Base-by-base conservation (phyloP, 2,113 vertebrate genomes). In the Baryphthengus martii region DNA sequence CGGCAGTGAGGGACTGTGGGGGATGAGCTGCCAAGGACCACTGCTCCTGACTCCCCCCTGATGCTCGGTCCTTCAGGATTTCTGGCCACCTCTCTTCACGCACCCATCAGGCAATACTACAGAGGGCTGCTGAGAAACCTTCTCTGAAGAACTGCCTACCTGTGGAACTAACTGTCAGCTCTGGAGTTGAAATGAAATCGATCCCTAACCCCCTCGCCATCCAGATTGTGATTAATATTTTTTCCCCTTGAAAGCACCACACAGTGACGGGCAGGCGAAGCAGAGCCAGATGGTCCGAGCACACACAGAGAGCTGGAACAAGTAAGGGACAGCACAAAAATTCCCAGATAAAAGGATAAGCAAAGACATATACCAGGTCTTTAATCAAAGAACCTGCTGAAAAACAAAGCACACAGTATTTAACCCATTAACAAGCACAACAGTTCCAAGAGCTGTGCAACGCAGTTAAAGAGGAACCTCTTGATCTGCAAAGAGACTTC, bases 181-280 rank as follows among this genome's bases (percentile, higher is more conserved):
- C 80, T 12, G n/a, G 59, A 80, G 61, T 3, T 40, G 61, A 89
- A 74, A 56, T 18, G 33, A 94, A 83, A 67, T 23, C 67, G 4
- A 39, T 45, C 35, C 79, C 83, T 65, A 78, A 70, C 7, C 44
- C 52, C 25, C 40, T 75, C 4, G 1, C 37, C 88, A 85, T 95
- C 73, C 95, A 97, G 93, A 93, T 79, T 96, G 90, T 87, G 90
- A 68, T 95, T 94, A 90, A 65, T 82, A 84, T 78, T 76, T 87
- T 67, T 86, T 59, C 95, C 73, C 86, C 83, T 67, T 90, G 76
- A 94, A 95, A 93, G 85, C 85, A 58, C 83, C 23, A 28, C 66
- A 23, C 65, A 0, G 0, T 42, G 88, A 78, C 0, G 53, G 88
- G 85, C 95, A 58, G 85, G 56, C 2, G 7, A 95, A 95, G 90